Base-by-base conservation (phyloP, 1,140 invertebrate species). In the Hydropsyche tenuis region DNA sequence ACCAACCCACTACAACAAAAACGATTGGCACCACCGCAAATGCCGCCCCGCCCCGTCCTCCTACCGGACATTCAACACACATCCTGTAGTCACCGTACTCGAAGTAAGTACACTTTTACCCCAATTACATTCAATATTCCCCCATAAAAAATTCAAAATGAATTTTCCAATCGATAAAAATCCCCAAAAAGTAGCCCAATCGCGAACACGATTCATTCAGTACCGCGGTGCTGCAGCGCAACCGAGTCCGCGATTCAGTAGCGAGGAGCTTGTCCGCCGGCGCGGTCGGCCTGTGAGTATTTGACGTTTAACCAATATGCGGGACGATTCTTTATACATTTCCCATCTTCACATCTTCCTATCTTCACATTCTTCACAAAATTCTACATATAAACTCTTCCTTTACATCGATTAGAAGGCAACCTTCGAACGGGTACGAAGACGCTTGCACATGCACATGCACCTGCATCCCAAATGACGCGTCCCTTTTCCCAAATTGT, bases 11-110 rank as follows among this genome's bases (percentile, higher is more conserved):
- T 37, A 37, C 3, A 3, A 4, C 30, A 37, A 37, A 37, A 37
- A 37, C 30, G 30, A 37, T 81, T 69, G 51, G 80, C 79, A 5
- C 74, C 76, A 7, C 77, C 79, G 16, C 79, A 27, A 12, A 53
- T 63, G 16, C 72, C 71, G 14, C 72, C 14, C 53, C 71, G 69
- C 30, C 25, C 51, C 45, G 56, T 14, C 62, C 46, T 5, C 46
- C 60, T n/a, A 37, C 42, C 27, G 42, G 62, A 37, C 9, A 25
- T 23, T 23, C 14, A 42, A 2, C 3, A 3, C 12, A 23, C 22
- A 5, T 18, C 22, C 51, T 20, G 3, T 18, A 20, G 16, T 51
- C 30, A 37, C 9, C 3, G 30, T 9, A 37, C 9, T 37, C 30
- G 9, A 37, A 37, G 9, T 4, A 3, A 9, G 30, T 9, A 4